Evolutionary conservation across 2,888 invertebrate genomes (phyloP).

Genomic region (Bombylius major): DNA sequence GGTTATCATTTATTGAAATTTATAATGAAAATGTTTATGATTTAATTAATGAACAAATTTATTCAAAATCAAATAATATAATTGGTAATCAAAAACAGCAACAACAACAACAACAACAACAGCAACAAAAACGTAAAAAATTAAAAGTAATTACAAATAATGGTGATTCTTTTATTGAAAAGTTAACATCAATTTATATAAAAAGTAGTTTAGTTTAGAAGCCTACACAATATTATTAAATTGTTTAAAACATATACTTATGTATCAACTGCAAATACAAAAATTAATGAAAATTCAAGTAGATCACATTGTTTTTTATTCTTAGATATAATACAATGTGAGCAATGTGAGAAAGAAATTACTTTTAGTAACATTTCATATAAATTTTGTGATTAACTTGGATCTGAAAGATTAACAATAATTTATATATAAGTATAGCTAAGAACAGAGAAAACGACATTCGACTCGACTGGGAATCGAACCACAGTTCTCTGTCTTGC

Average conservation of each 20-base stretch:
- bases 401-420: too few species aligned
- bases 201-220: constrained; percentile 57
- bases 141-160: constrained; percentile 31
- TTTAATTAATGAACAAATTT: constrained; percentile 41
- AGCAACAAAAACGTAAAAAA: background rate
- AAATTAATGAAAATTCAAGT: constrained; percentile 69
- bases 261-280: constrained; percentile 65
- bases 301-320: constrained; percentile 84
- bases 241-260: constrained; percentile 59
- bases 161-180: constrained; percentile 38
- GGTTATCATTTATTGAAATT: constrained; percentile 83
- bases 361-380: constrained; percentile 43
- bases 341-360: constrained; percentile 30
- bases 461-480: too few species aligned
- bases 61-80: constrained; percentile 26
- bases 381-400: constrained; percentile 76
- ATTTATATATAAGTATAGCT: too few species aligned
- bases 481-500: too few species aligned
- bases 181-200: constrained; percentile 36
- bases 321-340: constrained; percentile 58
- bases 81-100: constrained; percentile 42
- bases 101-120: constrained; percentile 27
- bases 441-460: too few species aligned
- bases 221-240: constrained; percentile 65
- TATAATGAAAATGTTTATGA: constrained; percentile 87